Evolutionary conservation across 2,888 invertebrate species (phyloP).

Genomic region (Cyclophora punctaria): DNA sequence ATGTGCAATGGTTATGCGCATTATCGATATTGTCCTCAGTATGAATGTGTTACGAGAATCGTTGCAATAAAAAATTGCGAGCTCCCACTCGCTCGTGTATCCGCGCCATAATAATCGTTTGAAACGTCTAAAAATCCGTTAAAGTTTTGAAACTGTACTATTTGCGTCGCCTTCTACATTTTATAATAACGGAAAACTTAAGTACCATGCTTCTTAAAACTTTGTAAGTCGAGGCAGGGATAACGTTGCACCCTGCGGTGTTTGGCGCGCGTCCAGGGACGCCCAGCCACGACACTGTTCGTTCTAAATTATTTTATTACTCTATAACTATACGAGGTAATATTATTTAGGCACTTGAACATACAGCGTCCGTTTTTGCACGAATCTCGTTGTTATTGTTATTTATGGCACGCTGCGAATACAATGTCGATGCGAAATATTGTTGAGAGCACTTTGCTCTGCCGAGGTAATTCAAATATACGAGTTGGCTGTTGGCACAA

Average conservation of each 20-base stretch:
- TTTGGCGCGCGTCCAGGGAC: slow-evolving; percentile 45
- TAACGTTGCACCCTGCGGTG: slow-evolving; percentile 39
- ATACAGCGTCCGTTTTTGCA: slow-evolving; percentile 17
- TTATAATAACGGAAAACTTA: slow-evolving; percentile 47
- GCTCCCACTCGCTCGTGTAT: slow-evolving; percentile 25
- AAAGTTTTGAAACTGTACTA: slow-evolving; percentile 25
- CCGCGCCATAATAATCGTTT: slow-evolving; percentile 38
- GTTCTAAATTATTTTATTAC: slow-evolving; percentile 56
- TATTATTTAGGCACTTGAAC: slow-evolving; percentile 22
- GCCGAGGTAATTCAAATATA: slow-evolving; percentile 31
- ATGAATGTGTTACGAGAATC: slow-evolving; percentile 23
- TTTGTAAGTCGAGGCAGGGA: slow-evolving; percentile 35
- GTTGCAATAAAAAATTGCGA: slow-evolving; percentile 42
- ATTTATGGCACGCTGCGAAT: slow-evolving; percentile 17
- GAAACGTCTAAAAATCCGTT: slow-evolving; percentile 38
- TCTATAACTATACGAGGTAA: slow-evolving; percentile 40
- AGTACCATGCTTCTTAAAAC: slow-evolving; percentile 42
- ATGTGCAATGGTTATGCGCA: slow-evolving; percentile 19
- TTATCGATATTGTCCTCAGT: slow-evolving; percentile 21
- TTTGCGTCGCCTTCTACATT: slow-evolving; percentile 38
- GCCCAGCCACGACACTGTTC: slow-evolving; percentile 33
- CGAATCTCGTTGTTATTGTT: slow-evolving; percentile 20
- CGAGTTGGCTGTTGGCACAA: slow-evolving; percentile 27
- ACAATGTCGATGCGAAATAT: slow-evolving; percentile 24
- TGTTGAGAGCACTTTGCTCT: slow-evolving; percentile 23